phyloP scores from a whole-genome alignment of 2,888 invertebrate species.

The Crocallis elinguaria region DNA sequence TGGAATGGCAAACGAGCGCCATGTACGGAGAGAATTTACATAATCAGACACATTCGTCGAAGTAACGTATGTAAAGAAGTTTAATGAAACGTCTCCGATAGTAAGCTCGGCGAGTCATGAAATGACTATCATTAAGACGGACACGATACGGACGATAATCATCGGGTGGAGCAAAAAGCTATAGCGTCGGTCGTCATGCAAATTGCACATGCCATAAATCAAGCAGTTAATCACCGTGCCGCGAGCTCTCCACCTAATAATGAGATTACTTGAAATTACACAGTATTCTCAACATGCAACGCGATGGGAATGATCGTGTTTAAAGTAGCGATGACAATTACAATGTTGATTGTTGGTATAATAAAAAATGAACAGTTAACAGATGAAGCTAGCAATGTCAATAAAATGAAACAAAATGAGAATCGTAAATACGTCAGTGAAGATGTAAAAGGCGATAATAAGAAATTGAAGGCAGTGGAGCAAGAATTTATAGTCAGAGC shows the following conservation, averaged over 20 bases:
- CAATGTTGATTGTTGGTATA: conserved; percentile 42
- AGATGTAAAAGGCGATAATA: conserved; percentile 77
- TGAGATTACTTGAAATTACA: conserved; percentile 80
- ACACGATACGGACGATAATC: conserved; percentile 84
- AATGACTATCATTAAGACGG: conserved; percentile 82
- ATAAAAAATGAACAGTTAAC: conserved; percentile 36
- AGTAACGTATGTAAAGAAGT: conserved; percentile 80
- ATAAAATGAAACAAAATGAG: conserved; percentile 54
- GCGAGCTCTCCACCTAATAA: conserved; percentile 70
- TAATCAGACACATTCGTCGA: conserved; percentile 80
- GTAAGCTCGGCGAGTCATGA: conserved; percentile 78
- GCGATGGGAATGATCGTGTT: conserved; percentile 57
- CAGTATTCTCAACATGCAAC: conserved; percentile 49
- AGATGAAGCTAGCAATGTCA: conserved; percentile 43
- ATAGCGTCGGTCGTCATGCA: conserved; percentile 78
- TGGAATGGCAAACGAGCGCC: conserved; percentile 63
- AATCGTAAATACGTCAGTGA: conserved; percentile 57
- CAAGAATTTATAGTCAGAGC: conserved; percentile 69
- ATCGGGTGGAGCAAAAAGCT: conserved; percentile 79
- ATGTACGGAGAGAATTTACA: conserved; percentile 71
- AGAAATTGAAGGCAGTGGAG: conserved; percentile 66
- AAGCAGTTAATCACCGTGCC: conserved; percentile 80
- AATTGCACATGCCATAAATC: conserved; percentile 83
- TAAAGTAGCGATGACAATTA: conserved; percentile 52
- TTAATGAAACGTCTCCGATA: conserved; percentile 80